Percentiles rank a stretch among this genome's conserved stretches.
Conservation (phyloP, 2,888 invertebrate genomes). For the Reticulitermes lucifugus region DNA sequence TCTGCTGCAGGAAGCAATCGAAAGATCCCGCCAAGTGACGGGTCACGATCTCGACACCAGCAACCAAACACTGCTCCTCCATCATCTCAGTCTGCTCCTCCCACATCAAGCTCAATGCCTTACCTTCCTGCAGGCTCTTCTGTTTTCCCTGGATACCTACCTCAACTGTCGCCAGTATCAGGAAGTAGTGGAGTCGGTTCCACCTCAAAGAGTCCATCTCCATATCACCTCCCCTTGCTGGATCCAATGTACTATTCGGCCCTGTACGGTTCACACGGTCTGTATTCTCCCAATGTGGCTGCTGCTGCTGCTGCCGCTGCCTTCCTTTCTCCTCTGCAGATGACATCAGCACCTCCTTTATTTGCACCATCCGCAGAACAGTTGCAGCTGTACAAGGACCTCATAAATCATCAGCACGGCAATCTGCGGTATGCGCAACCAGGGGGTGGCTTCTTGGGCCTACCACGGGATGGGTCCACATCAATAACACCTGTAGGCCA, state of each 20-base stretch:
- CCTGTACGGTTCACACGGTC: slow-evolving; percentile 62
- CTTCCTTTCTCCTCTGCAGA: slow-evolving; percentile 50
- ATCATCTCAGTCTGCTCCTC: slow-evolving; percentile 55
- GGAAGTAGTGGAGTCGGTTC: slow-evolving; percentile 30
- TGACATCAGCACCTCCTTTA: slow-evolving; percentile 59
- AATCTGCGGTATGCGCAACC: slow-evolving; percentile 38
- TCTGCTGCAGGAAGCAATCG: neutral
- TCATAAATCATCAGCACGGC: slow-evolving; percentile 56
- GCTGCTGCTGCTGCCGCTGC: slow-evolving; percentile 53
- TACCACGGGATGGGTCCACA: slow-evolving; percentile 61
- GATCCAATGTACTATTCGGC: slow-evolving; percentile 64
- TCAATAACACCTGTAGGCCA: slow-evolving; percentile 62
- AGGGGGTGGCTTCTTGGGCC: slow-evolving; percentile 54
- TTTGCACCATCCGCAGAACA: slow-evolving; percentile 66
- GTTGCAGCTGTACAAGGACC: slow-evolving; percentile 68
- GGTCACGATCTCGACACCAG: slow-evolving; percentile 54
- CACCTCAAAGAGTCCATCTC: slow-evolving; percentile 38
- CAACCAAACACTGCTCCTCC: slow-evolving; percentile 57
- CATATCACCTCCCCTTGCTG: slow-evolving; percentile 43
- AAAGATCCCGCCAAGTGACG: slow-evolving; percentile 54
- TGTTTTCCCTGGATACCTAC: slow-evolving; percentile 65
- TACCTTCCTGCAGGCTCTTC: slow-evolving; percentile 63
- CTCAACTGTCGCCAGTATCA: slow-evolving; percentile 20
- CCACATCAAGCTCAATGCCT: slow-evolving; percentile 57
- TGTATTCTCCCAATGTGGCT: slow-evolving; percentile 60